Percentiles rank a stretch among this genome's conserved stretches.
Evolutionary conservation across 2,113 vertebrate species (phyloP).

Genomic region (Eurystomus gularis): DNA sequence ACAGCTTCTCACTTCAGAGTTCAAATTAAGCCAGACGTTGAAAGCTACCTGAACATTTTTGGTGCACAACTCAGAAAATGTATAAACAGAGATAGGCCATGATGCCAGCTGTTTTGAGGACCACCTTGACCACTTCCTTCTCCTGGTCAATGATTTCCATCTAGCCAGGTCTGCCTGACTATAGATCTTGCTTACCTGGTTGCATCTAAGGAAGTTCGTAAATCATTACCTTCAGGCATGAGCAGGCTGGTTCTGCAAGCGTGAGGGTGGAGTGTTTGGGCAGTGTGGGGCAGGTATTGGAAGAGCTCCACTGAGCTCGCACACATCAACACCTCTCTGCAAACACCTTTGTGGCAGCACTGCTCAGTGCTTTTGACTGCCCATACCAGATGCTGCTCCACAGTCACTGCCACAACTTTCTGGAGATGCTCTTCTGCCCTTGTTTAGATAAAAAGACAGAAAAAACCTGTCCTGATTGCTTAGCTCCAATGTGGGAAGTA

Average conservation of each 20-base stretch:
- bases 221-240: not conserved
- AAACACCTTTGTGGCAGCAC: not conserved
- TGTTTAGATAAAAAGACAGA: not conserved
- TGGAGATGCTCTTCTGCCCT: not conserved
- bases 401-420: not conserved
- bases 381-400: not conserved
- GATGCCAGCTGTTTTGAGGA: not conserved
- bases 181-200: not conserved
- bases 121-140: not conserved
- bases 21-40: not conserved
- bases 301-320: not conserved
- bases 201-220: not conserved
- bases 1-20: not conserved
- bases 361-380: not conserved
- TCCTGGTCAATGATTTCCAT: not conserved
- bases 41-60: not conserved
- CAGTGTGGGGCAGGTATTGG: not conserved
- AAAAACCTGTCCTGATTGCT: not conserved
- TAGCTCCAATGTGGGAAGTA: not conserved
- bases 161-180: not conserved
- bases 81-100: not conserved
- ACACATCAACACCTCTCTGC: fast-evolving
- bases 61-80: not conserved
- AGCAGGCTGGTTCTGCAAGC: not conserved
- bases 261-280: not conserved